Percentiles rank a stretch among this genome's conserved stretches.
phyloP scores from a whole-genome alignment of 2,113 vertebrate species.

The Cariama cristata region DNA sequence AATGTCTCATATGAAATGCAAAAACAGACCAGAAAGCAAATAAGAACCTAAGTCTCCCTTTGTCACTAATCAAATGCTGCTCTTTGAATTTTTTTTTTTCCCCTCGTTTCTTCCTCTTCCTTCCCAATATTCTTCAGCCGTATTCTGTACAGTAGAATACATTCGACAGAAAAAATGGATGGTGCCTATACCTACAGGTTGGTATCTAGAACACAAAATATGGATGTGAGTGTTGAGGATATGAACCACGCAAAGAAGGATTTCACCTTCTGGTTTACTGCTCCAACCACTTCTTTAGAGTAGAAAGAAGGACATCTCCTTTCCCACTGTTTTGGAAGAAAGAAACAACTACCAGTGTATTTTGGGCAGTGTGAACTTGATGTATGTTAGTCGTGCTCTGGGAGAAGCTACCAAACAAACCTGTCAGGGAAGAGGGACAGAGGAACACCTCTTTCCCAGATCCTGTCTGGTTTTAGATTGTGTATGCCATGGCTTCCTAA shows the following conservation, averaged over 20 bases:
- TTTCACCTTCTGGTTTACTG: background rate
- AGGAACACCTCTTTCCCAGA: background rate
- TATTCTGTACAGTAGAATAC: background rate
- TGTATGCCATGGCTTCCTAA: background rate
- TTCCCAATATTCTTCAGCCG: background rate
- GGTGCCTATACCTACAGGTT: background rate
- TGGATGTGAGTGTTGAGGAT: background rate
- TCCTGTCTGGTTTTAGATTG: background rate
- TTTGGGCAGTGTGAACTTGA: background rate
- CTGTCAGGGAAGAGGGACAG: background rate
- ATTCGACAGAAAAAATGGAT: background rate
- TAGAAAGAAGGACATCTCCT: background rate
- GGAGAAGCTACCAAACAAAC: background rate
- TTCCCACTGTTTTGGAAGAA: background rate
- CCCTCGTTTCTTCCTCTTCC: background rate
- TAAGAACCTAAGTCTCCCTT: background rate
- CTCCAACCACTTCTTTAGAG: background rate
- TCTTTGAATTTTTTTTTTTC: background rate
- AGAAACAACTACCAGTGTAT: background rate
- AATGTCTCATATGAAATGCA: background rate
- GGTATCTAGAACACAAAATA: background rate
- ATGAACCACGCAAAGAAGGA: background rate
- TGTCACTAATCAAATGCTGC: background rate
- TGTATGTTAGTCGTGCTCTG: background rate
- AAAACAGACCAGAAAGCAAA: background rate